Evolutionary conservation across 2,797 vertebrate genomes (phyloP).

Genomic region (Pseudomugil tenellus): DNA sequence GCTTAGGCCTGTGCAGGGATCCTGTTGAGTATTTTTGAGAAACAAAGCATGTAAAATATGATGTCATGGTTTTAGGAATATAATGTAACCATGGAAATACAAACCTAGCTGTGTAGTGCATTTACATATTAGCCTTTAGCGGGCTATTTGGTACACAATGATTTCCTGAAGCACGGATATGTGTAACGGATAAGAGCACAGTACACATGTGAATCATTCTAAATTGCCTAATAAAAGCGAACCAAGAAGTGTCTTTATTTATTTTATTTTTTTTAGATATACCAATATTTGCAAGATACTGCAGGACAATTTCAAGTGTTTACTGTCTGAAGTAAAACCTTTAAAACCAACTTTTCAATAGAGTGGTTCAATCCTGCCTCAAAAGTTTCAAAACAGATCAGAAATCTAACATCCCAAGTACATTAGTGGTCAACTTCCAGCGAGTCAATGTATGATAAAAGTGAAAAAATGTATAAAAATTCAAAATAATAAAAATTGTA

Average conservation of each 20-base stretch:
- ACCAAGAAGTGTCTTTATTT: slow-evolving; percentile 4
- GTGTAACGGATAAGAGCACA: slow-evolving; percentile 38
- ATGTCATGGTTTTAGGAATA: slow-evolving; percentile 32
- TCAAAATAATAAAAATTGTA: too few species aligned
- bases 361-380: not conserved
- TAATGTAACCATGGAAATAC: slow-evolving; percentile 42
- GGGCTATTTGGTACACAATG: slow-evolving; percentile 15
- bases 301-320: not conserved
- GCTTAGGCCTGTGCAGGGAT: slow-evolving; percentile 46
- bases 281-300: not conserved
- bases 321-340: not conserved
- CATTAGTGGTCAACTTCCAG: slow-evolving; percentile 17
- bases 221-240: slow-evolving; percentile 31
- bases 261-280: not conserved
- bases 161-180: slow-evolving; percentile 53
- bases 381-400: slow-evolving; percentile 18
- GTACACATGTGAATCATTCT: slow-evolving; percentile 41
- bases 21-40: slow-evolving; percentile 37
- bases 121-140: slow-evolving; percentile 49
- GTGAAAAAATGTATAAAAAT: slow-evolving; percentile 5
- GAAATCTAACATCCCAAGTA: slow-evolving; percentile 24
- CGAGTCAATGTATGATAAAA: not conserved
- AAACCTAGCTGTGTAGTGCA: slow-evolving; percentile 39
- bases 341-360: not conserved
- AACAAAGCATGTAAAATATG: slow-evolving; percentile 39